Base-by-base conservation (phyloP, 2,797 vertebrate genomes). In the Poeciliopsis gracilis region DNA sequence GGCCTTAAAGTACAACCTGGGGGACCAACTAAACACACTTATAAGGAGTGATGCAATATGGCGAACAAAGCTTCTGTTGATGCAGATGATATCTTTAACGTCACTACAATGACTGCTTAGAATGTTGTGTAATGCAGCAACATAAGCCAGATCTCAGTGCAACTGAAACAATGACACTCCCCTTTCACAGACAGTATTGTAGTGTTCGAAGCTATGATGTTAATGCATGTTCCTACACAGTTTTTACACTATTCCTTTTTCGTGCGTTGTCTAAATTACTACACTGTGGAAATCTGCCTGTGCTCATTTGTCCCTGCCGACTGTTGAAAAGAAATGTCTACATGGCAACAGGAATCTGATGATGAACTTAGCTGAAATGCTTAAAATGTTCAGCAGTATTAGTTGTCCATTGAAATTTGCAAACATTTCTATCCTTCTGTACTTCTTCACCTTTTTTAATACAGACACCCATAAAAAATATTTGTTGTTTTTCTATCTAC, bases 1-100 rank as follows among this genome's bases (percentile, higher is more conserved):
- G 75, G 80, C 76, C 82, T 81, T 66, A 80, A 74, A 55, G 83
- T 84, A 73, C 77, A 84, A 86, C 88, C 80, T 81, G 51, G 75
- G 84, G 79, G 79, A 84, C 84, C 81, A 87, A 80, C 87, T 89
- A 85, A 88, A 90, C 77, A 81, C 73, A 93, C 91, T 92, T 84
- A 88, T 83, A 85, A 88, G 79, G 85, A 61, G 23, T 94, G 90
- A 93, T 84, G 92, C 87, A 89, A 92, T 78, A 81, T 76, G 86
- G 85, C 82, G 43, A 87, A 91, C 73, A 69, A 73, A 85, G 86
- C 77, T 84, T 81, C 81, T 76, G 76, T 75, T 80, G 83, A 89
- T 77, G 71, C 67, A 79, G 73, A 78, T 51, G 75, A 59, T 55
- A 57, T 77, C 67, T 87, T 53, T 38, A 57, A 75, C 57, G 43